Evolutionary conservation across 2,888 invertebrate species (phyloP).

Genomic region (Pollenia griseotomentosa): DNA sequence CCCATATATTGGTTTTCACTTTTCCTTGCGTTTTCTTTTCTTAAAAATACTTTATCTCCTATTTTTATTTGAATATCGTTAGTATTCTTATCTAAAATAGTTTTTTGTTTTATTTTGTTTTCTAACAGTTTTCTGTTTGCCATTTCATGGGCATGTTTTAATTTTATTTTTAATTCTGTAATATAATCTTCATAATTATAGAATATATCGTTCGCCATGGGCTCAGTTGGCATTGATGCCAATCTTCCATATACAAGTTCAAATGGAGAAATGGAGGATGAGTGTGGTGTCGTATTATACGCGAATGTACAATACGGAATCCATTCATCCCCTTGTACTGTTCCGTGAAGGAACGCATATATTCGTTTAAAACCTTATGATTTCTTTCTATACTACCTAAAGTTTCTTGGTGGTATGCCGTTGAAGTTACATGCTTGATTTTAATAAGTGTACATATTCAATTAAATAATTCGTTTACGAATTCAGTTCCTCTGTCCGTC

Average conservation of each 20-base stretch:
- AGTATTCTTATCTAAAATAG: neutral
- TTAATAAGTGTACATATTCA: no score
- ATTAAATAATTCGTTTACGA: no score
- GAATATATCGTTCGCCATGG: neutral
- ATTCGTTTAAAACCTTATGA: no score
- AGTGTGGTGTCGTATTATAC: no score
- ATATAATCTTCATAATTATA: conserved; percentile 1
- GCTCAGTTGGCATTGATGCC: neutral
- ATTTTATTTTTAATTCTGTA: conserved; percentile 9
- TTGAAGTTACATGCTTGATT: no score
- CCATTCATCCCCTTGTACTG: no score
- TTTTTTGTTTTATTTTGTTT: conserved; percentile 4
- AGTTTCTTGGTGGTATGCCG: no score
- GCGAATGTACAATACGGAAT: no score
- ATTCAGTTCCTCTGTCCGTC: no score
- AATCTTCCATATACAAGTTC: neutral
- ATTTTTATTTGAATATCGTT: conserved; percentile 3
- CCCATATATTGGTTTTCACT: neutral
- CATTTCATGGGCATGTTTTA: conserved; percentile 3
- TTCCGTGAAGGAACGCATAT: no score
- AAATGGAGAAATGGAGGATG: no score
- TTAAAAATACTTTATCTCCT: conserved; percentile 3
- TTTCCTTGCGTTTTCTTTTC: conserved; percentile 2
- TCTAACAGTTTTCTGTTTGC: neutral
- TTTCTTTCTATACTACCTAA: no score